A percentile compares a stretch with the other conserved stretches of the same genome.
Evolutionary conservation across 2,797 vertebrate genomes (phyloP).

Genomic region (Anguilla marmorata): DNA sequence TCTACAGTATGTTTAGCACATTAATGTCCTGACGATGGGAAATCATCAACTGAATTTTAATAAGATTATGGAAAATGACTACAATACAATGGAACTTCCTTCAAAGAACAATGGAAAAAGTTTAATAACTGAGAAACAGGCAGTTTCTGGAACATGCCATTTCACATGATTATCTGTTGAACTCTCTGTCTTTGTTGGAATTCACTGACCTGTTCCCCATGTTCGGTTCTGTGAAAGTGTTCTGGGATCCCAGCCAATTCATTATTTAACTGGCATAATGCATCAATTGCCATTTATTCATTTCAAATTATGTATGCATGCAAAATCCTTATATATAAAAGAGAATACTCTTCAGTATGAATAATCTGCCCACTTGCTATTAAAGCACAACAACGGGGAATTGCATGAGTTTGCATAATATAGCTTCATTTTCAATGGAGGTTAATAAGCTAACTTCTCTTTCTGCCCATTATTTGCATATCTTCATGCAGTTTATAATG

Average conservation of each 20-base stretch:
- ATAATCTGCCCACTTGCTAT: slow-evolving; percentile 57
- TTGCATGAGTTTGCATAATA: slow-evolving; percentile 56
- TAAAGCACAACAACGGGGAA: slow-evolving; percentile 51
- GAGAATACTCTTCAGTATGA: slow-evolving; percentile 54
- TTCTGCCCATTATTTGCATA: slow-evolving; percentile 47
- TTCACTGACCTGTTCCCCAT: slow-evolving; percentile 30
- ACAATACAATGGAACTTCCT: slow-evolving; percentile 48
- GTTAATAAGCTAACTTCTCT: slow-evolving; percentile 51
- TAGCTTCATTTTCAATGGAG: slow-evolving; percentile 46
- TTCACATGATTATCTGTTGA: background rate
- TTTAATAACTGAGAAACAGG: slow-evolving; percentile 53
- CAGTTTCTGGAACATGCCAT: background rate
- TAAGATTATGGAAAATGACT: slow-evolving; percentile 44
- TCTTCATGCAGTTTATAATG: slow-evolving; percentile 39
- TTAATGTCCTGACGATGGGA: slow-evolving; percentile 2
- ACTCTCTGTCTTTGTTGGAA: background rate
- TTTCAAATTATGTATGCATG: slow-evolving; percentile 67
- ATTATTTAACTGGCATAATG: slow-evolving; percentile 71
- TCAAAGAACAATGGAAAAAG: slow-evolving; percentile 49
- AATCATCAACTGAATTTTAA: slow-evolving; percentile 9
- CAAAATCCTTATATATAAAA: slow-evolving; percentile 44
- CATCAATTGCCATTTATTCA: slow-evolving; percentile 65
- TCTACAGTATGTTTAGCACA: background rate
- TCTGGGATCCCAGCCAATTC: slow-evolving; percentile 60
- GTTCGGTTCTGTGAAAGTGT: slow-evolving; percentile 49